Evolutionary conservation across 2,797 vertebrate genomes (phyloP).

Genomic region (Aselliscus stoliczkanus): DNA sequence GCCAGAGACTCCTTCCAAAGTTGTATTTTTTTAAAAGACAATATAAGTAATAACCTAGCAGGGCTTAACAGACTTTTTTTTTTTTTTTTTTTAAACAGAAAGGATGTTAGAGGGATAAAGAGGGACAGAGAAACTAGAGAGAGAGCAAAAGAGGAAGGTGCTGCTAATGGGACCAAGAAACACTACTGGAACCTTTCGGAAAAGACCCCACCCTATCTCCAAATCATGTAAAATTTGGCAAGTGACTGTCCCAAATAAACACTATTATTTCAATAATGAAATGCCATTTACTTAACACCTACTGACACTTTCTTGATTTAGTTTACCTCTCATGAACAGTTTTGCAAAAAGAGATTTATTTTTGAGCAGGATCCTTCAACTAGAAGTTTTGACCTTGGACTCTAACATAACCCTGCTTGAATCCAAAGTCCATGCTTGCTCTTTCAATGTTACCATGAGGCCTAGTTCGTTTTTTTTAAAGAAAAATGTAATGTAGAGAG

Average conservation of each 20-base stretch:
- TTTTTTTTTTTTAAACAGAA: not conserved
- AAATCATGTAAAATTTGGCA: not conserved
- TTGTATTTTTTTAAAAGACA: slow-evolving; percentile 25
- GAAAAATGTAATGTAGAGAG: not conserved
- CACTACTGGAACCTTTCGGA: not conserved
- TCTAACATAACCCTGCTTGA: not conserved
- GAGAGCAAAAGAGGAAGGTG: not conserved
- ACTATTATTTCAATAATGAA: not conserved
- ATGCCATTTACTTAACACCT: not conserved
- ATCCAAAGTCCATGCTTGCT: not conserved
- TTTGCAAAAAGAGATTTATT: not conserved
- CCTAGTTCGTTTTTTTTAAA: not conserved
- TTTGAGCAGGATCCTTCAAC: not conserved
- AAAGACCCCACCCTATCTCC: not conserved
- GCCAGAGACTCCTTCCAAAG: slow-evolving; percentile 50
- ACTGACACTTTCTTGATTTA: not conserved
- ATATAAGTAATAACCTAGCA: slow-evolving; percentile 51
- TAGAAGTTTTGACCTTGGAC: not conserved
- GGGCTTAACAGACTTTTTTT: not conserved
- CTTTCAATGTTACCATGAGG: not conserved
- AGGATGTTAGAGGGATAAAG: not conserved
- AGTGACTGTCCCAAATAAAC: not conserved
- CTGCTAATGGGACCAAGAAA: not conserved
- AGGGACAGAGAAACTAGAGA: not conserved
- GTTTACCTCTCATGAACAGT: not conserved